Base-by-base conservation (phyloP, 2,113 vertebrate genomes). In the Corythoichthys haematopterus region DNA sequence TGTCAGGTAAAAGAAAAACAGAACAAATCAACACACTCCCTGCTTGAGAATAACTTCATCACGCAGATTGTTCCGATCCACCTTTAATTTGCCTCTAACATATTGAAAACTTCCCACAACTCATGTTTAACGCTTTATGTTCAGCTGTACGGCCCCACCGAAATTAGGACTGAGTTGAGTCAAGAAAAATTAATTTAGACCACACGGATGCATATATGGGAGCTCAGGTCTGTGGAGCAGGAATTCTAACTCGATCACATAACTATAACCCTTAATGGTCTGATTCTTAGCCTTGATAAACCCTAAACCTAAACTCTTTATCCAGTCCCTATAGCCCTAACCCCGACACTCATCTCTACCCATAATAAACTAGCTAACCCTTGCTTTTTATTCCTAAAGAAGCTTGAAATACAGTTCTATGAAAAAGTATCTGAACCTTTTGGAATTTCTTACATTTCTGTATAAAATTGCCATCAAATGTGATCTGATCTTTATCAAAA, bases 1-100 rank as follows among this genome's bases (percentile, higher is more conserved):
- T 90, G 71, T 90, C 89, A 90, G 89, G 89, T 90, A 90, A 90
- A 76, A 69, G 58, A 66, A 66, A 55, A 40, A 20, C 50, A 51
- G 16, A 53, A 28, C 20, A 55, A 55, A 57, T 36, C 33, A 8
- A 2, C 55, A 57, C 65, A 67, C 51, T 65, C 80, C 72, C 75
- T 69, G 60, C 59, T 68, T 79, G 69, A 72, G 70, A 72, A 68
- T 79, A 71, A 60, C 59, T 56, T 67, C 65, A 66, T 69, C 16
- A 38, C 63, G 16, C 50, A 73, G 55, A 58, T 56, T 76, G 9
- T 70, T 66, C n/a, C 72, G 43, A 78, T 79, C 36, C 73, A 69
- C 59, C 51, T 65, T 73, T 71, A 20, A 69, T 79, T 75, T 68
- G 13, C 48, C 55, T 66, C 47, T 50, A 48, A 52, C 63, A 11